phyloP scores from a whole-genome alignment of 2,888 invertebrate species.

The Microplitis manilae region DNA sequence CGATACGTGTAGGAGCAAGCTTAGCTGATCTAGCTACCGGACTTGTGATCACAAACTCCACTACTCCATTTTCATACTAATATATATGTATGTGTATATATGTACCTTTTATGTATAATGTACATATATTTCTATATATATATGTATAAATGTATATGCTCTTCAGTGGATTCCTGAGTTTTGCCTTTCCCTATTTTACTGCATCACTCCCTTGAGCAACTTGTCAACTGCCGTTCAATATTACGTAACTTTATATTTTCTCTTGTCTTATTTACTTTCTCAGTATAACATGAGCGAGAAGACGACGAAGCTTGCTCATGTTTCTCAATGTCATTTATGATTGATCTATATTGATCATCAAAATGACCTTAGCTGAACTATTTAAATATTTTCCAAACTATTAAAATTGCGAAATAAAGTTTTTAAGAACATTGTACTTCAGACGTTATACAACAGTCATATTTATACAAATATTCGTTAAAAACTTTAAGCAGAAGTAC shows the following conservation, averaged over 20 bases:
- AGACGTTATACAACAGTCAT: no score
- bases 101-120: not conserved
- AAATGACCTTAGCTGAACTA: not conserved
- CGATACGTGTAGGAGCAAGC: not conserved
- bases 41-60: conserved; percentile 4
- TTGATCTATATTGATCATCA: not conserved
- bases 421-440: no score
- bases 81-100: not conserved
- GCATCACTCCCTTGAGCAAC: conserved; percentile 15
- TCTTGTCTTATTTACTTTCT: conserved; percentile 2
- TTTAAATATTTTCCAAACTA: not conserved
- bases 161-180: not conserved
- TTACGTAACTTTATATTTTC: conserved; percentile 9
- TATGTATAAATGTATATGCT: no score
- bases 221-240: conserved; percentile 3
- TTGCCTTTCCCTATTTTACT: not conserved
- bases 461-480: no score
- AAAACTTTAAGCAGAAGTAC: no score
- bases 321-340: not conserved
- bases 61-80: not conserved
- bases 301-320: not conserved
- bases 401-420: not conserved
- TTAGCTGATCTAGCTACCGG: conserved; percentile 6
- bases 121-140: not conserved
- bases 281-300: not conserved